phyloP scores from a whole-genome alignment of 2,113 vertebrate genomes.

The Eubucco bourcierii region DNA sequence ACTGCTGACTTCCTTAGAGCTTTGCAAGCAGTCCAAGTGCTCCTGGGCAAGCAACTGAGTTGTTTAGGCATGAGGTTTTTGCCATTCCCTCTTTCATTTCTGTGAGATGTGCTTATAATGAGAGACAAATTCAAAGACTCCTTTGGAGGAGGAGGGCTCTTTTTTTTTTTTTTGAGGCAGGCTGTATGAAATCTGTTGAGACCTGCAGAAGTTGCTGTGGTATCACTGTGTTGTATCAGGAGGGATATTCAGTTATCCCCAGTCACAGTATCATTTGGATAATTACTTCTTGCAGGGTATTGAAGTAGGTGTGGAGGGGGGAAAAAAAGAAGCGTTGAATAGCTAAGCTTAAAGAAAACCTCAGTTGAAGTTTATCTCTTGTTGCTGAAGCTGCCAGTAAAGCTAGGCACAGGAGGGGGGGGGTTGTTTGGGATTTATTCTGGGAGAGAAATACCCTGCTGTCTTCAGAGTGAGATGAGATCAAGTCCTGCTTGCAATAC shows the following conservation, averaged over 20 bases:
- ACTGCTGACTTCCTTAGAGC: not conserved
- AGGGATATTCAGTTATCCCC: slow-evolving; percentile 20
- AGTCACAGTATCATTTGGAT: slow-evolving; percentile 18
- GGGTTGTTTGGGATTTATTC: slow-evolving; percentile 44
- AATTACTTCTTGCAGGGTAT: slow-evolving; percentile 43
- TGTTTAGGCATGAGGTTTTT: not conserved
- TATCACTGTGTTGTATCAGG: not conserved
- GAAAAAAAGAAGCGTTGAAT: not conserved
- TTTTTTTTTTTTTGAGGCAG: not conserved
- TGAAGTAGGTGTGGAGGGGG: not conserved
- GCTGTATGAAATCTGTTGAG: not conserved
- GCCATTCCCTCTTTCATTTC: not conserved
- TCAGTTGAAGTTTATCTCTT: slow-evolving; percentile 49
- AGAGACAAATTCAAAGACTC: not conserved
- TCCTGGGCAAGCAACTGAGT: not conserved
- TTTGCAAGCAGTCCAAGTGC: not conserved
- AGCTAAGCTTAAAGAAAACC: not conserved
- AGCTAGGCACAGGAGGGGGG: not conserved
- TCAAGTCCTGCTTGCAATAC: slow-evolving; percentile 42
- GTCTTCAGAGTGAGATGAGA: slow-evolving; percentile 59
- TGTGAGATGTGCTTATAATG: not conserved
- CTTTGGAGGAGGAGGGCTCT: not conserved
- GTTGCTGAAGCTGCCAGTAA: slow-evolving; percentile 33
- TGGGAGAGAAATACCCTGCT: slow-evolving; percentile 45
- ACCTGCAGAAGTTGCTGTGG: not conserved